Evolutionary conservation across 2,113 vertebrate genomes (phyloP).

Genomic region (Oncorhynchus kisutch): DNA sequence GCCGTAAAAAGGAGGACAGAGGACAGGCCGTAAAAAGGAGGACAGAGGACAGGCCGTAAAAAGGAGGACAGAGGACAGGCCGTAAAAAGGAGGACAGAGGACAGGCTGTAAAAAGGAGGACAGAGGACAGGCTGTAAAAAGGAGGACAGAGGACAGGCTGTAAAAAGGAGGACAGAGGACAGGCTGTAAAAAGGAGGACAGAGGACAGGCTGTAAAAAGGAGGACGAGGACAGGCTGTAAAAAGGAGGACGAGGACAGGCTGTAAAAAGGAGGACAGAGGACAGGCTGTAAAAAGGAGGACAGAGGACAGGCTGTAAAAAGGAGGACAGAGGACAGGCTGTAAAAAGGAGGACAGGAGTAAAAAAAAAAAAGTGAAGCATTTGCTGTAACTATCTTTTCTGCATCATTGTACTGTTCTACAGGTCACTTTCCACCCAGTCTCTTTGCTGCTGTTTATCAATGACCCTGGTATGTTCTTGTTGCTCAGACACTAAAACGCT

Average conservation of each 20-base stretch:
- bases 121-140: neutral
- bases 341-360: neutral
- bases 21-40: neutral
- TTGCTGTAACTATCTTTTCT: constrained; percentile 31
- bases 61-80: too few relatives aligned
- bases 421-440: neutral
- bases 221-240: neutral
- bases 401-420: constrained; percentile 35
- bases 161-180: too few relatives aligned
- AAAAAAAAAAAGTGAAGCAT: constrained; percentile 20
- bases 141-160: too few relatives aligned
- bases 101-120: too few relatives aligned
- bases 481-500: neutral
- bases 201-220: too few relatives aligned
- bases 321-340: too few relatives aligned
- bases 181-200: neutral
- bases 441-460: neutral
- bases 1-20: too few relatives aligned
- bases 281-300: neutral
- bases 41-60: too few relatives aligned
- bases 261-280: too few relatives aligned
- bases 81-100: neutral
- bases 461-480: constrained; percentile 2
- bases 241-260: neutral
- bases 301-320: too few relatives aligned